Percentiles rank a stretch among this genome's conserved stretches.
phyloP scores from a whole-genome alignment of 1,140 invertebrate species.

The Propsilocerus akamusi region DNA sequence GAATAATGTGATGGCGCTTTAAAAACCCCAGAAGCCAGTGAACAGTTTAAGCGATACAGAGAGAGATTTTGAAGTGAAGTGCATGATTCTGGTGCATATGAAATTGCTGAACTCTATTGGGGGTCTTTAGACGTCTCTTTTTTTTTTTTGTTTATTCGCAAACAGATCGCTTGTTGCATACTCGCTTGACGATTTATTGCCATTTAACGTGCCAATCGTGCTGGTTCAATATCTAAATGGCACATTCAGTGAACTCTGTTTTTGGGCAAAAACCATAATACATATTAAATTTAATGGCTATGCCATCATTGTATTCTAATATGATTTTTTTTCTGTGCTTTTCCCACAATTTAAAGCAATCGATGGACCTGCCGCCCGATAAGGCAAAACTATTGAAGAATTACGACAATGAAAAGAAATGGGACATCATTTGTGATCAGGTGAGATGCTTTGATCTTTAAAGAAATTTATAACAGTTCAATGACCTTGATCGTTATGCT shows the following conservation, averaged over 20 bases:
- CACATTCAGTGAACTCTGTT: slow-evolving; percentile 6
- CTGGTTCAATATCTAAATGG: slow-evolving; percentile 6
- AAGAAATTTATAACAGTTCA: slow-evolving; percentile 9
- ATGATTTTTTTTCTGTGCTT: neutral
- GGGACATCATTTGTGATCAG: slow-evolving; percentile 99
- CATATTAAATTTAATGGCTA: slow-evolving; percentile 8
- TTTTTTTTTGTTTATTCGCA: neutral
- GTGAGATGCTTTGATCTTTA: no score
- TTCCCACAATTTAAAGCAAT: slow-evolving; percentile 46
- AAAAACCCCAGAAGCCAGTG: slow-evolving; percentile 24
- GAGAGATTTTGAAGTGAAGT: neutral
- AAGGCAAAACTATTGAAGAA: slow-evolving; percentile 93
- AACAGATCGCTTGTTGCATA: neutral
- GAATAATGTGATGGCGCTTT: no score
- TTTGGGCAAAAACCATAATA: slow-evolving; percentile 12
- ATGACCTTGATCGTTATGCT: slow-evolving; percentile 5
- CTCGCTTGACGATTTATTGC: neutral
- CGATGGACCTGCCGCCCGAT: slow-evolving; percentile 97
- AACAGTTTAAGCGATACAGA: neutral
- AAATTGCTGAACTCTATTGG: neutral
- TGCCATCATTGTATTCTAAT: slow-evolving; percentile 5
- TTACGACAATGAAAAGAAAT: slow-evolving; percentile 97
- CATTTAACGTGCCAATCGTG: no score
- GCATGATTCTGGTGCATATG: neutral
- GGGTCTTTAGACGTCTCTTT: neutral